Percentiles rank a stretch among this genome's conserved stretches.
These are phyloP conservation scores for Vidua chalybeata DNA, from an alignment of 2,113 vertebrate genomes.

Conservation along the genomic window DNA sequence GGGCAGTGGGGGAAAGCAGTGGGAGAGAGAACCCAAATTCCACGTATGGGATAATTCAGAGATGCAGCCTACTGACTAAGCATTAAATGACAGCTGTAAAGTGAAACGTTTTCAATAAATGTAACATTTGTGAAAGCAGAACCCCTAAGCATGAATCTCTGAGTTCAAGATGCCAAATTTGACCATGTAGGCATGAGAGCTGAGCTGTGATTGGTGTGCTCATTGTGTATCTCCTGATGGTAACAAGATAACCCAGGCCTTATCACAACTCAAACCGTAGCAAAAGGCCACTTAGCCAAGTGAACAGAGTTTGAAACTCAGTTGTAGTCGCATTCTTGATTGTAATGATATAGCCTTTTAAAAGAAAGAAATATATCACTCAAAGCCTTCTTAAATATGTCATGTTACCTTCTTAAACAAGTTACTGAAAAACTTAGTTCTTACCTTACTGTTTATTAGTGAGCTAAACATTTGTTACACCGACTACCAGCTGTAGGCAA, in stretches of 20 bases:
- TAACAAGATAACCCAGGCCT: not conserved
- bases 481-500: not conserved
- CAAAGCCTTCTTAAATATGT: not conserved
- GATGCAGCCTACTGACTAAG: not conserved
- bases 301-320: not conserved
- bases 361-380: not conserved
- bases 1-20: too few species aligned
- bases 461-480: not conserved
- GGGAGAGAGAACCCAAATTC: not conserved
- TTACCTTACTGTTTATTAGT: not conserved
- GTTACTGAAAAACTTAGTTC: not conserved
- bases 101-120: not conserved
- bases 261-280: not conserved
- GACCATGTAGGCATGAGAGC: not conserved
- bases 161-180: not conserved
- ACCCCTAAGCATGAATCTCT: not conserved
- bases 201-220: not conserved
- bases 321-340: not conserved
- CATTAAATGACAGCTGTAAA: not conserved
- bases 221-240: not conserved
- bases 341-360: not conserved
- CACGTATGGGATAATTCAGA: not conserved
- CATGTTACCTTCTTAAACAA: not conserved
- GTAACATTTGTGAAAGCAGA: not conserved
- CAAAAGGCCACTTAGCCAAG: not conserved